Percentiles rank a stretch among this genome's conserved stretches.
Conservation (phyloP, 2,113 vertebrate genomes). For the Tor tambroides region DNA sequence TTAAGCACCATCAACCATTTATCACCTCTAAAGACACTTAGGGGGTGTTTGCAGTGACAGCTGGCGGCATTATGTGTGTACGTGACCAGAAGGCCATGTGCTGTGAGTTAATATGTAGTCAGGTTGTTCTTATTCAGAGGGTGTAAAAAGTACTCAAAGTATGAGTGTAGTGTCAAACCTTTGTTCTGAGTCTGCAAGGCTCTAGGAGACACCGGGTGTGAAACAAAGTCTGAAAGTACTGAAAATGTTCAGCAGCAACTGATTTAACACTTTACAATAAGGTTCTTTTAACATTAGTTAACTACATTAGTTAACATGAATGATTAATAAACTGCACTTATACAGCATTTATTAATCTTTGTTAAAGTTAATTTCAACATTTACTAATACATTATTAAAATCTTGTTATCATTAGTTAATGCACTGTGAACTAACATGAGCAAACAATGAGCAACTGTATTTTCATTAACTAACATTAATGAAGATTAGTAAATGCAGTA, state of each 20-base stretch:
- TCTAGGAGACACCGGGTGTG: not conserved
- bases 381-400: no score
- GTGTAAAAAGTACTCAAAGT: not conserved
- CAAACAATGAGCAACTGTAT: no score
- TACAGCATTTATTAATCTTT: no score
- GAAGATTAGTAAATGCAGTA: no score
- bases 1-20: constrained; percentile 28
- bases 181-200: not conserved
- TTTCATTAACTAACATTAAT: no score
- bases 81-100: not conserved
- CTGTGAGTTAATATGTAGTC: not conserved
- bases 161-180: not conserved
- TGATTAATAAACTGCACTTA: no score
- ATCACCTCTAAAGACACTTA: constrained; percentile 41
- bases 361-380: no score
- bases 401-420: no score
- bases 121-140: not conserved
- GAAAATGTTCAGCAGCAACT: not conserved
- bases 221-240: not conserved
- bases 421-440: no score
- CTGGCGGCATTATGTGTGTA: not conserved
- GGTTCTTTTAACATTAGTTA: no score
- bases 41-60: constrained; percentile 13
- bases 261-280: not conserved
- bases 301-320: no score